Conservation (phyloP, 2,888 invertebrate species). For the Megastigmus dorsalis region DNA sequence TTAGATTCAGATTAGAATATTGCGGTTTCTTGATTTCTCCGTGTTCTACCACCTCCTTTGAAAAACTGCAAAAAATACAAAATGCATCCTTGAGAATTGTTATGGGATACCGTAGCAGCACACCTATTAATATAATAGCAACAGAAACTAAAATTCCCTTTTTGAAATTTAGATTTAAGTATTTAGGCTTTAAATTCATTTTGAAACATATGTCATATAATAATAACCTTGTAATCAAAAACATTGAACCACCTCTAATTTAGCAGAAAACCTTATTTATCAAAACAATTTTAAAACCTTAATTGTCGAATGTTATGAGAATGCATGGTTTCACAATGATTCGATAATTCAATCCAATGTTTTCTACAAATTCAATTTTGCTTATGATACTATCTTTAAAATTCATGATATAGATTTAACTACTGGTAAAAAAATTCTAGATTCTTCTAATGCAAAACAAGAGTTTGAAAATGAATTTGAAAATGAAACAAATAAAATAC, state of each 20-base stretch:
- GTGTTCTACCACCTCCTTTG: not conserved
- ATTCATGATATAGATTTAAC: not conserved
- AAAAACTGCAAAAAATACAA: no score
- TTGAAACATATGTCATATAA: conserved; percentile 17
- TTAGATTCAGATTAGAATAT: no score
- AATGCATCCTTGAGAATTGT: conserved; percentile 44
- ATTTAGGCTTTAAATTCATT: conserved; percentile 25
- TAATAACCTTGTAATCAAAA: conserved; percentile 14
- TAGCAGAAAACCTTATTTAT: conserved; percentile 4
- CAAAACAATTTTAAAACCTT: conserved; percentile 38
- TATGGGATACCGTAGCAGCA: conserved; percentile 50
- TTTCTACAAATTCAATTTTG: not conserved
- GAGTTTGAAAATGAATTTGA: not conserved
- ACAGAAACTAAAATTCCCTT: conserved; percentile 43
- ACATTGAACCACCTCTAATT: conserved; percentile 3
- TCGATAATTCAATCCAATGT: no score
- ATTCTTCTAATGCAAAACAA: no score
- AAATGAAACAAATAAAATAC: not conserved
- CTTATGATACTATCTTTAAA: not conserved
- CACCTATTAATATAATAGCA: conserved; percentile 47
- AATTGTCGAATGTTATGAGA: conserved; percentile 1
- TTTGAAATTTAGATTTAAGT: conserved; percentile 28
- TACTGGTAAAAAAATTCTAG: not conserved
- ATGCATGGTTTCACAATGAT: no score
- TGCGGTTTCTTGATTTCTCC: conserved; percentile 42